A percentile compares a stretch with the other conserved stretches of the same genome.
These are phyloP conservation scores for Psix sp. DNA, from an alignment of 1,140 invertebrate species.

Conservation along the genomic window DNA sequence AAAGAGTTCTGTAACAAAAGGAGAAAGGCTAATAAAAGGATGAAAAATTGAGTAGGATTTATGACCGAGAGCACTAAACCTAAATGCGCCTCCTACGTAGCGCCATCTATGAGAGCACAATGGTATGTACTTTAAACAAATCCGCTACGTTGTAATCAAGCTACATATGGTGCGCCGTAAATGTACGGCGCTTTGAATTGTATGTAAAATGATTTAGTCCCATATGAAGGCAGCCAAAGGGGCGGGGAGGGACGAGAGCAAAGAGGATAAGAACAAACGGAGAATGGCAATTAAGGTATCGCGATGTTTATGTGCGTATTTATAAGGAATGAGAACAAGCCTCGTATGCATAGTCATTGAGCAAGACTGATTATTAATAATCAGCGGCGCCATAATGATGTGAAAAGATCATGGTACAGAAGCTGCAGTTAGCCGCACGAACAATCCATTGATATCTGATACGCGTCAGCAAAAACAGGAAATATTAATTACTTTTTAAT, in stretches of 20 bases:
- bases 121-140: too few species aligned
- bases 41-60: too few species aligned
- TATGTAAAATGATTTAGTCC: constrained; percentile 33
- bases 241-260: not conserved
- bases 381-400: constrained; percentile 40
- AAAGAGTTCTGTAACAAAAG: too few species aligned
- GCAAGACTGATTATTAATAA: constrained; percentile 50
- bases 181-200: constrained; percentile 1
- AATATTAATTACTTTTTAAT: constrained; percentile 57
- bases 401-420: constrained; percentile 51
- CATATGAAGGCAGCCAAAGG: constrained; percentile 22
- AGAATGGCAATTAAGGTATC: constrained; percentile 40
- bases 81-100: too few species aligned
- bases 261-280: constrained; percentile 4
- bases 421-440: constrained; percentile 26
- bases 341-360: constrained; percentile 51
- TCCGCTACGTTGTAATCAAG: constrained; percentile 12
- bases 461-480: constrained; percentile 35
- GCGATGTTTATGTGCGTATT: constrained; percentile 27
- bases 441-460: constrained; percentile 51
- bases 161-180: constrained; percentile 14
- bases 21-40: too few species aligned
- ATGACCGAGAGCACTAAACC: too few species aligned
- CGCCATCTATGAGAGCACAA: too few species aligned
- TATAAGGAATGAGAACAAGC: constrained; percentile 40